phyloP scores from a whole-genome alignment of 2,888 invertebrate species.

The Perizoma affinitatum region DNA sequence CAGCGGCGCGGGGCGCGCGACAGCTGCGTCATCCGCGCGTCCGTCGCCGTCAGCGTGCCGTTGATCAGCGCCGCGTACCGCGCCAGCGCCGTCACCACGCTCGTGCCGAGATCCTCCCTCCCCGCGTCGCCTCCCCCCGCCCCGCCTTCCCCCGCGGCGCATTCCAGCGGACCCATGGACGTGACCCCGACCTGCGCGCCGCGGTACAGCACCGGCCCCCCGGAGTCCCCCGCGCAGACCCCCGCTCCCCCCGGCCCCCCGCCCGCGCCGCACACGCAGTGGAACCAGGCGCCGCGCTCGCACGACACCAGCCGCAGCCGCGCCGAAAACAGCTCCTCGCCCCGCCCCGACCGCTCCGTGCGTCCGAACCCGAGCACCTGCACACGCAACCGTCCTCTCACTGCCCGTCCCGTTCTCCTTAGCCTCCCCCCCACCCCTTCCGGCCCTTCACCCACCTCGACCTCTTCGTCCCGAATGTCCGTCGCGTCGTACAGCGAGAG shows the following conservation, averaged over 20 bases:
- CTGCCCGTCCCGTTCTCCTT: not conserved
- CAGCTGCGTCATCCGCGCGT: slow-evolving; percentile 51
- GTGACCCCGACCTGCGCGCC: slow-evolving; percentile 49
- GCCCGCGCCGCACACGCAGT: slow-evolving; percentile 59
- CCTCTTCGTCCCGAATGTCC: slow-evolving; percentile 47
- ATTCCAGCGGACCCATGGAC: slow-evolving; percentile 33
- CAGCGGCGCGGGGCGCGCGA: slow-evolving; percentile 6
- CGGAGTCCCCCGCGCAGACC: slow-evolving; percentile 75
- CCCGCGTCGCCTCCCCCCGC: slow-evolving; percentile 71
- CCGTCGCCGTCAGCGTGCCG: slow-evolving; percentile 58
- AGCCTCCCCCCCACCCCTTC: too few species aligned
- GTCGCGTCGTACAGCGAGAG: slow-evolving; percentile 45
- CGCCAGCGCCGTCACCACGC: slow-evolving; percentile 68
- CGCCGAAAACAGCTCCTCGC: slow-evolving; percentile 62
- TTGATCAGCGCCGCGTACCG: slow-evolving; percentile 61
- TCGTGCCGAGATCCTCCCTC: slow-evolving; percentile 62
- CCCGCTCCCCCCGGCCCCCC: slow-evolving; percentile 41
- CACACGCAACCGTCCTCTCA: not conserved
- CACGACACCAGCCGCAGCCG: slow-evolving; percentile 56
- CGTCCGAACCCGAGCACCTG: slow-evolving; percentile 71
- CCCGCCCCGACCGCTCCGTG: slow-evolving; percentile 53
- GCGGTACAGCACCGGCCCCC: slow-evolving; percentile 63
- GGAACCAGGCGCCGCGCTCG: slow-evolving; percentile 57
- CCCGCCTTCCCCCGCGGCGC: slow-evolving; percentile 14
- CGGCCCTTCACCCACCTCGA: slow-evolving; percentile 50